Conservation (phyloP, 2,888 invertebrate species). For the Eremobia ochroleuca region DNA sequence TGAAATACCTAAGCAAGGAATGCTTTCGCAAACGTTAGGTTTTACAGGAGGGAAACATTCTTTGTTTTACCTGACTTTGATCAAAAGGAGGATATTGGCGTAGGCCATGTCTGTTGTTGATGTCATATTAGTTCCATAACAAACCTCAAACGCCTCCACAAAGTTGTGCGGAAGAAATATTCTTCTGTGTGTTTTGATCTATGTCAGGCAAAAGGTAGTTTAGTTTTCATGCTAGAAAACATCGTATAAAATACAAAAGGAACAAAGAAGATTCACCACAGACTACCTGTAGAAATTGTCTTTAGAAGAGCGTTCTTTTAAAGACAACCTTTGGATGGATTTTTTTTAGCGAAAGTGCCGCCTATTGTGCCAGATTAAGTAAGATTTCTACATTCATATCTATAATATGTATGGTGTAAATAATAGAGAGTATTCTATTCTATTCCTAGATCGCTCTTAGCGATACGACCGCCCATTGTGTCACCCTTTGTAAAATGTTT, state of each 20-base stretch:
- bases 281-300: no score
- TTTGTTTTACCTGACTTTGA: neutral
- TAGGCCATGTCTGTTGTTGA: constrained; percentile 10
- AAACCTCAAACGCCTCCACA: neutral
- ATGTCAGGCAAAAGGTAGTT: neutral
- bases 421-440: no score
- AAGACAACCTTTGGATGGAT: no score
- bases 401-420: no score
- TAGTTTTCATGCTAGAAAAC: neutral
- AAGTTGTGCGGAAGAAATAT: neutral
- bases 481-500: no score
- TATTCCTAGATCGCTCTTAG: no score
- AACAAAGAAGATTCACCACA: no score
- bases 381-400: no score
- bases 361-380: no score
- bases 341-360: no score
- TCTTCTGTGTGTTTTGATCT: neutral
- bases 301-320: no score
- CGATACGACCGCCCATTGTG: no score
- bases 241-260: neutral
- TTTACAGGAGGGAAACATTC: neutral
- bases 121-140: neutral
- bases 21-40: neutral
- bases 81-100: neutral
- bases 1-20: neutral